A percentile compares a stretch with the other conserved stretches of the same genome.
Conservation (phyloP, 1,140 invertebrate genomes). For the Cotesia vestalis region DNA sequence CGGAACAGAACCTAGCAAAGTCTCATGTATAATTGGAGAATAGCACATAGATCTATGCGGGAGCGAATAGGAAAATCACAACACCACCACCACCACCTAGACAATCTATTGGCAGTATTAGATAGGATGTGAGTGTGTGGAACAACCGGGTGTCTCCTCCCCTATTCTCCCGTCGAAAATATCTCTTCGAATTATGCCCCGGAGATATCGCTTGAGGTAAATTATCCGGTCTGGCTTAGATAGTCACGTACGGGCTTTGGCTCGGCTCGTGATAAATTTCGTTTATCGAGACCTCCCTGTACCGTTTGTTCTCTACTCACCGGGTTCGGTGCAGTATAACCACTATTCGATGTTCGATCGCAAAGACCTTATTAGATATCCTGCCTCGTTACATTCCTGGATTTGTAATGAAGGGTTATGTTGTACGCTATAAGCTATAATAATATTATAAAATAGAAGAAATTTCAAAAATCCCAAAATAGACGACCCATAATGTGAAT, state of each 20-base stretch:
- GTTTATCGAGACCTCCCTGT: constrained; percentile 23
- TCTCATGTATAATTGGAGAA: too few relatives aligned
- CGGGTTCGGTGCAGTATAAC: not conserved
- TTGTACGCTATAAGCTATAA: too few relatives aligned
- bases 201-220: constrained; percentile 26
- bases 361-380: constrained; percentile 12
- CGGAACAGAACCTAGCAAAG: too few relatives aligned
- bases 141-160: not conserved
- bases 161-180: not conserved
- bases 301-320: not conserved
- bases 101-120: not conserved
- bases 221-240: constrained; percentile 22
- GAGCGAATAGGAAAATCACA: too few relatives aligned
- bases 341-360: not conserved
- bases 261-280: constrained; percentile 29
- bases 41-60: too few relatives aligned
- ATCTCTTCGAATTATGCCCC: constrained; percentile 11
- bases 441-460: too few relatives aligned
- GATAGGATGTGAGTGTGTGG: not conserved
- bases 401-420: too few relatives aligned
- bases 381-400: not conserved
- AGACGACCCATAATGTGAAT: too few relatives aligned
- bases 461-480: too few relatives aligned
- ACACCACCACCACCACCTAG: too few relatives aligned
- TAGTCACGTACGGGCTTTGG: constrained; percentile 28